Conservation (phyloP, 2,113 vertebrate species). For the Setophaga kirtlandii region DNA sequence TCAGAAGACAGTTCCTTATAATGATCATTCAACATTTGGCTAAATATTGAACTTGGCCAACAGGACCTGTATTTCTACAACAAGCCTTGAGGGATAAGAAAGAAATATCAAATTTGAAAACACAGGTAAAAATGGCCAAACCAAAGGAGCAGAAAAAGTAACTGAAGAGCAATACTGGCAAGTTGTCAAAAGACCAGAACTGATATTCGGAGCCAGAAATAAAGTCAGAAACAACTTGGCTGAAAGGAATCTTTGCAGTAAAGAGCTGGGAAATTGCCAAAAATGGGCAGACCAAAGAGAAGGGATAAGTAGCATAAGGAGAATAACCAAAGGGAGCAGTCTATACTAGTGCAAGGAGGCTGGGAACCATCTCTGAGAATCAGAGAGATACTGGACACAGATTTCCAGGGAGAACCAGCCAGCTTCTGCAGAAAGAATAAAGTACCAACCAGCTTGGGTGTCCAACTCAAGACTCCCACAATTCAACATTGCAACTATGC, state of each 20-base stretch:
- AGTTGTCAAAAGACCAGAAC: neutral
- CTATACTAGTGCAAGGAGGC: neutral
- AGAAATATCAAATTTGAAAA: neutral
- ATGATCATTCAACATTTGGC: neutral
- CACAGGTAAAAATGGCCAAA: neutral
- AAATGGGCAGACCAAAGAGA: neutral
- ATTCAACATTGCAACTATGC: neutral
- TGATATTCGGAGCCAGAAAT: neutral
- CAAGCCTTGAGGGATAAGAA: neutral
- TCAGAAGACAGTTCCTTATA: neutral
- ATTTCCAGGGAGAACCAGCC: neutral
- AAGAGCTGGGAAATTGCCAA: neutral
- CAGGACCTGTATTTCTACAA: neutral
- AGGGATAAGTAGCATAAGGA: neutral
- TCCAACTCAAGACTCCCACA: fast-evolving
- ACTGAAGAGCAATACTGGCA: neutral
- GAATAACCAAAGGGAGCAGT: neutral
- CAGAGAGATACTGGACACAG: neutral
- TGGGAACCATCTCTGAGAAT: neutral
- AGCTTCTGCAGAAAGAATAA: neutral
- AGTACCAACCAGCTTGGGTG: neutral
- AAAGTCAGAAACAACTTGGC: neutral
- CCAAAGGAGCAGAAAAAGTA: neutral
- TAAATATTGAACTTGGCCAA: neutral
- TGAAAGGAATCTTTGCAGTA: neutral